Conservation (phyloP, 2,888 invertebrate species). For the Iselma pallidipennis region DNA sequence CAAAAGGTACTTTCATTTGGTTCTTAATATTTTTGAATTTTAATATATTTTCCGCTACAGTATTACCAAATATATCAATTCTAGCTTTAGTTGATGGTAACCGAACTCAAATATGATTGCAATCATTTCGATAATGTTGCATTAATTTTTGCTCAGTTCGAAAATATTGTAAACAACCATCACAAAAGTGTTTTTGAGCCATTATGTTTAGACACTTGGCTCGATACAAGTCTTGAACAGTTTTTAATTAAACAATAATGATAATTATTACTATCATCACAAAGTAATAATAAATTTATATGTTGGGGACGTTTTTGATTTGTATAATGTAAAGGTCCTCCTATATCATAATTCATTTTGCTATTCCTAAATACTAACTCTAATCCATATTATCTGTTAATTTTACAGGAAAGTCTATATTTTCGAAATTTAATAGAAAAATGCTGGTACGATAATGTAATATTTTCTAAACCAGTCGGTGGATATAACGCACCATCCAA, state of each 20-base stretch:
- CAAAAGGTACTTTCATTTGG: not conserved
- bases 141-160: not conserved
- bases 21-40: not conserved
- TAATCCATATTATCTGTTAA: not conserved
- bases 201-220: not conserved
- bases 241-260: not conserved
- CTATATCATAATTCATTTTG: not conserved
- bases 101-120: not conserved
- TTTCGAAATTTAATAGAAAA: not conserved
- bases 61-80: not conserved
- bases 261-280: not conserved
- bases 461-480: not conserved
- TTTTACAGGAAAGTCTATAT: not conserved
- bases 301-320: not conserved
- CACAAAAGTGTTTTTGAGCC: not conserved
- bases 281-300: not conserved
- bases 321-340: not conserved
- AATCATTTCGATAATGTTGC: not conserved
- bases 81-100: not conserved
- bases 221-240: not conserved
- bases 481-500: not conserved
- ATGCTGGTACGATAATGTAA: not conserved
- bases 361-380: not conserved
- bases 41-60: not conserved
- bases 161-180: not conserved